Percentiles rank a stretch among this genome's conserved stretches.
These are phyloP conservation scores for Pionites leucogaster DNA, from an alignment of 2,113 vertebrate genomes.

Conservation along the genomic window DNA sequence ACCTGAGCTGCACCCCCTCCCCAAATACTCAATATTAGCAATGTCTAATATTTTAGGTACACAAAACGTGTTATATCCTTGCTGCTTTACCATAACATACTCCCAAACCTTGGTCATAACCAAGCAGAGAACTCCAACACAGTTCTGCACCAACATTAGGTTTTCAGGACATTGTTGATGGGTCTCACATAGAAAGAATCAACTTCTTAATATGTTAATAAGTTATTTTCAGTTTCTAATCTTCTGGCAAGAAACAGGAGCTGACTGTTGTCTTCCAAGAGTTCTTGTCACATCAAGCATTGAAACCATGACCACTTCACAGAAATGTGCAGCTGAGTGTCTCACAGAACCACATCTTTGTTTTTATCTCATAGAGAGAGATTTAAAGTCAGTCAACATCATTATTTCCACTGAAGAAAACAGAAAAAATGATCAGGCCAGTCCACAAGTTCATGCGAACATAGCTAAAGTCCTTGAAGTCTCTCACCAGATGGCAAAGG, in stretches of 20 bases:
- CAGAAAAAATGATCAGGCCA: constrained; percentile 9
- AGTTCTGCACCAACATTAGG: constrained; percentile 35
- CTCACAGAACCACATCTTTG: constrained; percentile 33
- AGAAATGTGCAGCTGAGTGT: constrained; percentile 28
- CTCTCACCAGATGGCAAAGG: constrained; percentile 28
- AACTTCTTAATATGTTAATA: constrained; percentile 41
- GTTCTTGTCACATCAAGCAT: constrained; percentile 54
- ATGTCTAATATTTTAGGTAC: constrained; percentile 58
- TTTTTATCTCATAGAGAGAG: constrained; percentile 27
- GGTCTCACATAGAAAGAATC: constrained; percentile 41
- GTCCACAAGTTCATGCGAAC: constrained; percentile 36
- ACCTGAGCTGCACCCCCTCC: constrained; percentile 10
- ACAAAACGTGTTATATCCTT: constrained; percentile 48
- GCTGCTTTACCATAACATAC: constrained; percentile 50
- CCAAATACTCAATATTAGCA: constrained; percentile 50
- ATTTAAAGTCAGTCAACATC: not conserved
- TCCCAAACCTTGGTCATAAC: constrained; percentile 31
- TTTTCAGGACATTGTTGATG: constrained; percentile 31
- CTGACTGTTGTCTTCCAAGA: not conserved
- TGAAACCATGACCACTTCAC: constrained; percentile 54
- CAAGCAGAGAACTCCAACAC: constrained; percentile 31
- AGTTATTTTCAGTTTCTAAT: constrained; percentile 35
- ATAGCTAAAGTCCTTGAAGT: constrained; percentile 29
- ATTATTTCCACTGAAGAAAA: not conserved
- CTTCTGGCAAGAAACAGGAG: constrained; percentile 52